Evolutionary conservation across 1,140 invertebrate genomes (phyloP).

Genomic region (Andricus grossulariae): DNA sequence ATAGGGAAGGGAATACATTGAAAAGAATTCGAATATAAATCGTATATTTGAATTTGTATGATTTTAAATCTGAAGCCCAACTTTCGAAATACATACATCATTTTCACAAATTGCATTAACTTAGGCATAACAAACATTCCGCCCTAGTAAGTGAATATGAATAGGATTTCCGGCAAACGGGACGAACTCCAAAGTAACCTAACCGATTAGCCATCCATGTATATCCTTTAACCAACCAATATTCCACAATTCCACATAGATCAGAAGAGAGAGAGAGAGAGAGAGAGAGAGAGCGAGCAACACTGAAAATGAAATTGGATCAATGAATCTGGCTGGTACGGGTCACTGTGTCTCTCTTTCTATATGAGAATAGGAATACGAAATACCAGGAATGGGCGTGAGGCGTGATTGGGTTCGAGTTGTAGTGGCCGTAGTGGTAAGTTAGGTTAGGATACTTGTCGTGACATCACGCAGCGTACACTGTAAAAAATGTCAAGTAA

Average conservation of each 20-base stretch:
- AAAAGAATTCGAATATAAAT: no score
- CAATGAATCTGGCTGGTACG: slow-evolving; percentile 30
- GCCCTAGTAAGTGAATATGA: no score
- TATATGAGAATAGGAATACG: slow-evolving; percentile 30
- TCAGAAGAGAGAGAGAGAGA: not conserved
- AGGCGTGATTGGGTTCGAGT: slow-evolving; percentile 34
- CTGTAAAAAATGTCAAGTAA: not conserved
- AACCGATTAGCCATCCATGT: not conserved
- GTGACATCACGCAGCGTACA: slow-evolving; percentile 38
- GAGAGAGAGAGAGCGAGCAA: not conserved
- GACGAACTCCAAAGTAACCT: no score
- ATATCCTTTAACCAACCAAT: not conserved
- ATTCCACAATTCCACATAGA: not conserved
- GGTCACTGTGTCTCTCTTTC: slow-evolving; percentile 3
- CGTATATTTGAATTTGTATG: no score
- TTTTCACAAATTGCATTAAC: no score
- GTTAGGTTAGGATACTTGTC: slow-evolving; percentile 48
- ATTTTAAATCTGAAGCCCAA: no score
- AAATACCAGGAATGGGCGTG: slow-evolving; percentile 70
- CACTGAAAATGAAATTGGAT: slow-evolving; percentile 26
- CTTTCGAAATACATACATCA: no score
- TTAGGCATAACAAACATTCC: no score
- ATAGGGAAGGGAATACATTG: no score
- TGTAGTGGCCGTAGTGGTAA: slow-evolving; percentile 46
- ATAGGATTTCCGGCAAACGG: no score